Percentiles rank a stretch among this genome's conserved stretches.
phyloP scores from a whole-genome alignment of 2,888 invertebrate genomes.

The Pherbina coryleti region DNA sequence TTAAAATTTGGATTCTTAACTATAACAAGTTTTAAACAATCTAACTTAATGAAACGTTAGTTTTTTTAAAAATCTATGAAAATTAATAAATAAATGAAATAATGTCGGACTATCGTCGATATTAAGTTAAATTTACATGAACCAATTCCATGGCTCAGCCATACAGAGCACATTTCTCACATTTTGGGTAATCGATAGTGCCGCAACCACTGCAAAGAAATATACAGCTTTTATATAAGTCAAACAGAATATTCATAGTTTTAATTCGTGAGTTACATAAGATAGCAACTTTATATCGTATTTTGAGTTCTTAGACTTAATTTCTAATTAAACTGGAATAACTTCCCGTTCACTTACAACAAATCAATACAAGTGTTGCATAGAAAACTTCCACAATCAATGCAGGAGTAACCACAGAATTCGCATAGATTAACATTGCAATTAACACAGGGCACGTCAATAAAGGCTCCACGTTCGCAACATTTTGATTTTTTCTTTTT shows the following conservation, averaged over 20 bases:
- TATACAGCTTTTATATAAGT: background rate
- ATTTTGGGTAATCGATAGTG: constrained; percentile 53
- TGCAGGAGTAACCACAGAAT: constrained; percentile 61
- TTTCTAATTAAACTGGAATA: background rate
- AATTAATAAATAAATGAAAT: background rate
- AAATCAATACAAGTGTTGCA: constrained; percentile 59
- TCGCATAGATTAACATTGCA: constrained; percentile 59
- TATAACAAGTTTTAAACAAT: background rate
- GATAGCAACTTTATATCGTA: too few species aligned
- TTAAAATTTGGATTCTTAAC: background rate
- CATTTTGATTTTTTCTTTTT: constrained; percentile 45
- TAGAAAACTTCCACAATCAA: constrained; percentile 56
- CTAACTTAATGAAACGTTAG: background rate
- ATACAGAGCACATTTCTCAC: constrained; percentile 54
- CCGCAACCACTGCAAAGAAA: constrained; percentile 53
- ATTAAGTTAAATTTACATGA: background rate
- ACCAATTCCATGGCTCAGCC: background rate
- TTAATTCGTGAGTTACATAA: too few species aligned
- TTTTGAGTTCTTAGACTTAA: too few species aligned
- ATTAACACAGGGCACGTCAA: constrained; percentile 55
- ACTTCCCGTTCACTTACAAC: constrained; percentile 55
- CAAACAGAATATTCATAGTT: too few species aligned
- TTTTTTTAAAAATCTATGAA: background rate
- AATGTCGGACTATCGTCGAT: background rate
- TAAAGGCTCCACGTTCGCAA: constrained; percentile 54